Base-by-base conservation (phyloP, 1,140 invertebrate genomes). In the Panonychus citri region DNA sequence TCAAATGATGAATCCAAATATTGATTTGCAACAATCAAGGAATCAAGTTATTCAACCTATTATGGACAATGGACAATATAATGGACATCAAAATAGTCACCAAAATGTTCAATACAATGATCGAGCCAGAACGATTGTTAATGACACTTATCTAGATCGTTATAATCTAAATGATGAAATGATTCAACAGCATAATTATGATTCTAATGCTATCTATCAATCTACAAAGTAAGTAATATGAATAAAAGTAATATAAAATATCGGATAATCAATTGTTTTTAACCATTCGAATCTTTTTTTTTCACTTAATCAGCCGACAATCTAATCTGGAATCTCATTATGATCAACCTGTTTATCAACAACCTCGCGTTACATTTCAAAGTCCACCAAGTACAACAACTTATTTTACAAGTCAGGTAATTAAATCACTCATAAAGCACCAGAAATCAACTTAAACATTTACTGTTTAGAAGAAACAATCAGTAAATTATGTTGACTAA, bases 351-450 rank as follows among this genome's bases (percentile, higher is more conserved):
- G 17, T 46, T 19, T 46, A n/a, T 46, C n/a, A n/a, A n/a, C n/a
- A n/a, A n/a, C 42, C 42, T n/a, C 42, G 42, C 17, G 58, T 59
- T 19, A 55, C 53, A 40, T 59, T 59, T 40, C 54, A 57, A 49
- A 57, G 42, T 15, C 46, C 58, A 40, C 58, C 58, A 19, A 57
- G 42, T 19, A 59, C 58, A 8, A 55, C 58, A n/a, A n/a, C 21
- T 52, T 52, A 52, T 21, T 34, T 34, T 34, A 46, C 42, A 7
- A 46, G 7, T 24, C 42, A 46, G 24, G 42, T 46, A 46, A n/a
- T n/a, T 46, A 10, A 50, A 10, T 50, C 12, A 21, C 21, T 26
- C 48, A 21, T 21, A n/a, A n/a, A n/a, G n/a, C n/a, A n/a, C 21
- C 12, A n/a, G 21, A 50, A 10, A 50, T 50, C 12, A 10, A 10